Evolutionary conservation across 2,797 vertebrate species (phyloP), one percentile per base, ranked within the genome.

Genomic region (Pachyuromys duprasi): DNA sequence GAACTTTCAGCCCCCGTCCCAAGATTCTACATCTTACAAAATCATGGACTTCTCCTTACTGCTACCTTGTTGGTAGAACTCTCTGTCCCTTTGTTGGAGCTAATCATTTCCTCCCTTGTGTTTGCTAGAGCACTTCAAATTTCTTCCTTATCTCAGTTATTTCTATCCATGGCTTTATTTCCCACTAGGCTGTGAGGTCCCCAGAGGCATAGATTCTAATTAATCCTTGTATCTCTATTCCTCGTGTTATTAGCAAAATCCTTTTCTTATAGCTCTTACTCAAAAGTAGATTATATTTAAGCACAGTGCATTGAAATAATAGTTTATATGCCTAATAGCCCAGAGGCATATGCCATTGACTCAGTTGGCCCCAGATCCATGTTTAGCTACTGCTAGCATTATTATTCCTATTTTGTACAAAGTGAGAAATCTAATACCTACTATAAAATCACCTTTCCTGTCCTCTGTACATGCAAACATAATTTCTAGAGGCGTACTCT

Each of bases 161-260:
- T 95, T 96, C 55, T 91, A 20, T 84, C 86, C 20, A 24, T 74
- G 49, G 75, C n/a, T 92, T 90, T 96, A 70, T 95, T 91, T 33
- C 18, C 24, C 31, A 69, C 55, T 93, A 82, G 78, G 76, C 26
- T 74, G 65, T 26, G 93, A 3, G 18, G 57, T 94, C 62, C 74
- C 33, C 60, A 42, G 74, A 89, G 74, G 86, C 33, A 70, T 83
- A 22, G 49, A 87, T 93, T 97, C 74, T 95, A 57, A 82, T 76
- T 82, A 94, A 80, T 92, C 79, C 33, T 89, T 63, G 12, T 78
- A 67, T 86, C 31, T 75, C 31, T 88, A 0, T 76, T 89, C 22
- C 39, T 96, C 39, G 49, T 67, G 55, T 65, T 74, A 36, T 89
- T 80, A 96, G 55, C 28, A 89, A 92, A 93, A 87, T 94, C 8